Base-by-base conservation (phyloP, 2,797 vertebrate species). In the Oreochromis mossambicus region DNA sequence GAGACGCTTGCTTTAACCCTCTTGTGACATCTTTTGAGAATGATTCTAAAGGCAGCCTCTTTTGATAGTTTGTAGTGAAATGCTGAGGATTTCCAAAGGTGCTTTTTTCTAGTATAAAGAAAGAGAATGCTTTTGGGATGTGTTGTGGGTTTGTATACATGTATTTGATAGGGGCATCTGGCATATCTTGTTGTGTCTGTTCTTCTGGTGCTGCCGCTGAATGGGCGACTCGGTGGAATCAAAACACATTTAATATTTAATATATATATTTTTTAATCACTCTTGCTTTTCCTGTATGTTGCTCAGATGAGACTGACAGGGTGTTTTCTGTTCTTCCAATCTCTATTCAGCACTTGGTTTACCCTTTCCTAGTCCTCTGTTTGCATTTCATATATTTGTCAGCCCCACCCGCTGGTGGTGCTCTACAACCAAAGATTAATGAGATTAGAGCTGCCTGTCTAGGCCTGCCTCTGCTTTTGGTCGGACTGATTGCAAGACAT, bases 381-480 rank as follows among this genome's bases (percentile, higher is more conserved):
- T 70, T 83, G 24, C 50, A 12, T 83, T 79, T 63, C 56, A 85
- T 92, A 80, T 52, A 41, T 86, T 70, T 52, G 61, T 77, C 68
- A 51, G 84, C 88, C 83, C 79, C 91, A 83, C 90, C 92, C 90
- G 81, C n/a, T 9, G 46, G 32, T 21, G 79, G 61, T 55, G 54
- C 50, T 86, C 61, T 34, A 75, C 58, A 51, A 80, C 83, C 88
- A 77, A 58, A 81, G 83, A 87, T 75, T 78, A 70, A 92, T 87
- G 78, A 83, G 85, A 91, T 88, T 87, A 90, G 73, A 70, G 86
- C 83, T 80, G 50, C 58, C 78, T 78, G 86, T 70, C 43, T 55
- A 48, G n/a, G 55, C 63, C 46, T 61, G n/a, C 48, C 83, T 66
- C 43, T 26, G 7, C 86, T 85, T 83, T 90, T 77, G 87, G 32